These are phyloP conservation scores for Ptychodera flava DNA, from an alignment of 35 echinoderm and acorn worm genomes.

Conservation along the genomic window DNA sequence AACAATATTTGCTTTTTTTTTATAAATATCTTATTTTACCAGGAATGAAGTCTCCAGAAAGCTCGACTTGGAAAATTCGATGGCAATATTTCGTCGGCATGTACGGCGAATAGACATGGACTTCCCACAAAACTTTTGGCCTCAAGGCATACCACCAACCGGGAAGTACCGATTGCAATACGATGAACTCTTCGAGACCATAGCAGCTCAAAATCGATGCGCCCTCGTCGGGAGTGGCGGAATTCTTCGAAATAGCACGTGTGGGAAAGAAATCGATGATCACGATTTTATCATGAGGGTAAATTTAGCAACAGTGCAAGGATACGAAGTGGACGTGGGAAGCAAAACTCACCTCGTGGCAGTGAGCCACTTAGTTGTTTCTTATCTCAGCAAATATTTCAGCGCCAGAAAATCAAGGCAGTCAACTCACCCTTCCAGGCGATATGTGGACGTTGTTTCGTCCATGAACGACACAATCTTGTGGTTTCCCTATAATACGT, in stretches of 20 bases:
- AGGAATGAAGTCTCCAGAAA: no score
- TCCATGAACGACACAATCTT: constrained; percentile 8
- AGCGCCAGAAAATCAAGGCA: background rate
- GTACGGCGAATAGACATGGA: background rate
- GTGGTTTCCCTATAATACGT: constrained; percentile 23
- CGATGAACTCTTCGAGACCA: background rate
- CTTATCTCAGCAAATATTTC: background rate
- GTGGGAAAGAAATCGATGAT: constrained; percentile 18
- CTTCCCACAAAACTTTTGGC: background rate
- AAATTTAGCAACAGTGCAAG: background rate
- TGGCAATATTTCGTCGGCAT: background rate
- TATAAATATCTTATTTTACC: no score
- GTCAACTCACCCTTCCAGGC: background rate
- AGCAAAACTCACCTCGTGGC: background rate
- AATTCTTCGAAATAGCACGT: constrained; percentile 3
- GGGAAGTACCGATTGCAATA: background rate
- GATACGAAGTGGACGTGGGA: constrained; percentile 16
- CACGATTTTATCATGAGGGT: constrained; percentile 23
- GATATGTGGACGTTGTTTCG: background rate
- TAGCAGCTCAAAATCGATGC: background rate
- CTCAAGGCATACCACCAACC: background rate
- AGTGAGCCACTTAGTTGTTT: background rate
- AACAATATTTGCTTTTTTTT: no score
- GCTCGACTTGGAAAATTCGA: background rate
- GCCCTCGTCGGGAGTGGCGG: constrained; percentile 20